These are phyloP conservation scores for Hylia prasina DNA, from an alignment of 2,113 vertebrate species.

Conservation along the genomic window DNA sequence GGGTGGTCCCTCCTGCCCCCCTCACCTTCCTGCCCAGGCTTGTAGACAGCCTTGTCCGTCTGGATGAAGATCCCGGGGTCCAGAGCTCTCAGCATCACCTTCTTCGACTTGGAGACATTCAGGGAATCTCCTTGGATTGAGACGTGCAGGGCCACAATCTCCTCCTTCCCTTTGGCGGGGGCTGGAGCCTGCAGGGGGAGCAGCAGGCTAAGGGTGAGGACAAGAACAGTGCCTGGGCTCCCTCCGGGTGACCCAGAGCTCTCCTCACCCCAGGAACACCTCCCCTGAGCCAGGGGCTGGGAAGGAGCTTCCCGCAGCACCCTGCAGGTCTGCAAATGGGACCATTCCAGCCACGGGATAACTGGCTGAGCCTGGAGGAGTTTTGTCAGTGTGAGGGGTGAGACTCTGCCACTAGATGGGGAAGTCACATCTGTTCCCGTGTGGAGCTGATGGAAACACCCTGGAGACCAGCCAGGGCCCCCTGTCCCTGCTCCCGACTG, in stretches of 20 bases:
- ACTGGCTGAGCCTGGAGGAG: background rate
- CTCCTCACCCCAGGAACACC: background rate
- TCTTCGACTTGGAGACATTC: background rate
- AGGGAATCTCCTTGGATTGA: background rate
- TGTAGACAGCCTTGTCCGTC: conserved; percentile 43
- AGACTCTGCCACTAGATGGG: background rate
- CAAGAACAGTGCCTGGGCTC: background rate
- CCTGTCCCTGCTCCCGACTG: fast-evolving
- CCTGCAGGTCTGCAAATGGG: background rate
- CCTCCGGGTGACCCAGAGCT: fast-evolving
- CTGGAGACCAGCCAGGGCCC: background rate
- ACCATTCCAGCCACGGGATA: background rate
- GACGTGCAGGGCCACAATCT: background rate
- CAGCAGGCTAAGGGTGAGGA: background rate
- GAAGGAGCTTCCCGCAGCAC: background rate
- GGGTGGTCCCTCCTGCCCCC: background rate
- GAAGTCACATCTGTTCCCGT: fast-evolving
- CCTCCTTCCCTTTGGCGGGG: background rate
- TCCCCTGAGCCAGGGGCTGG: background rate
- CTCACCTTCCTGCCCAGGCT: conserved; percentile 43
- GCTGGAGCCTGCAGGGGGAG: background rate
- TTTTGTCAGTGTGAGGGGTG: background rate
- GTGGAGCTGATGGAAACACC: background rate
- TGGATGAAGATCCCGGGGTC: conserved; percentile 7
- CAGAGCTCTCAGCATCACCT: background rate